Evolutionary conservation across 2,797 vertebrate genomes (phyloP).

Genomic region (Hippocampus kuda): DNA sequence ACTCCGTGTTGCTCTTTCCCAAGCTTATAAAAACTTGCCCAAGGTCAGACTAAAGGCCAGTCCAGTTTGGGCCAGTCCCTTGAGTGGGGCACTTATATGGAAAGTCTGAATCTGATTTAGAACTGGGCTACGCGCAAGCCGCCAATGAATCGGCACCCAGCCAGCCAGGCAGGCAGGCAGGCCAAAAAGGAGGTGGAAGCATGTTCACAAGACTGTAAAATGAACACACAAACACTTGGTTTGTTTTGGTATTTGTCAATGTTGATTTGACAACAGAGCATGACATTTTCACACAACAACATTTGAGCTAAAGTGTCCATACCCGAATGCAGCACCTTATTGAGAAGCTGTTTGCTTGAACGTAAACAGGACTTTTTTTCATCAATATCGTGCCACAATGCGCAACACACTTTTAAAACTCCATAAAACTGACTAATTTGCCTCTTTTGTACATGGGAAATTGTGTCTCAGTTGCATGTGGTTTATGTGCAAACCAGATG

Average conservation of each 20-base stretch:
- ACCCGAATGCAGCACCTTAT: neutral
- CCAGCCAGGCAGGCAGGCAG: conserved; percentile 36
- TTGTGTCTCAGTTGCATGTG: conserved; percentile 42
- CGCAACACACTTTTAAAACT: conserved; percentile 3
- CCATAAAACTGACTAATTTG: conserved; percentile 29
- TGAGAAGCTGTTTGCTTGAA: neutral
- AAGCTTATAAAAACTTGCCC: conserved; percentile 59
- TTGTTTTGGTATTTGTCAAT: conserved; percentile 8
- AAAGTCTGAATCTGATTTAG: conserved; percentile 67
- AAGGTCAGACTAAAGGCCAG: conserved; percentile 61
- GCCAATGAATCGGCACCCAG: conserved; percentile 49
- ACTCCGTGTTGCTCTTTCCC: conserved; percentile 49
- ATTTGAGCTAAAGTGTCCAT: neutral
- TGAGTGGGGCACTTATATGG: conserved; percentile 56
- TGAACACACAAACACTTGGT: conserved; percentile 15
- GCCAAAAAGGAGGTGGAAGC: conserved; percentile 16
- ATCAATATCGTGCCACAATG: neutral
- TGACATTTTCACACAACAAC: neutral
- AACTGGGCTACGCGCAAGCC: conserved; percentile 58
- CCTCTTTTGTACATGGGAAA: conserved; percentile 40
- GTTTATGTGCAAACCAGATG: conserved; percentile 57
- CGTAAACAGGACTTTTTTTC: neutral
- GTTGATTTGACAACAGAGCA: neutral
- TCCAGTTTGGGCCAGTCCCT: conserved; percentile 35
- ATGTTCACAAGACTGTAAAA: conserved; percentile 41